Evolutionary conservation across 2,113 vertebrate genomes (phyloP), one percentile per base, ranked within the genome.

Genomic region (Prinia subflava): DNA sequence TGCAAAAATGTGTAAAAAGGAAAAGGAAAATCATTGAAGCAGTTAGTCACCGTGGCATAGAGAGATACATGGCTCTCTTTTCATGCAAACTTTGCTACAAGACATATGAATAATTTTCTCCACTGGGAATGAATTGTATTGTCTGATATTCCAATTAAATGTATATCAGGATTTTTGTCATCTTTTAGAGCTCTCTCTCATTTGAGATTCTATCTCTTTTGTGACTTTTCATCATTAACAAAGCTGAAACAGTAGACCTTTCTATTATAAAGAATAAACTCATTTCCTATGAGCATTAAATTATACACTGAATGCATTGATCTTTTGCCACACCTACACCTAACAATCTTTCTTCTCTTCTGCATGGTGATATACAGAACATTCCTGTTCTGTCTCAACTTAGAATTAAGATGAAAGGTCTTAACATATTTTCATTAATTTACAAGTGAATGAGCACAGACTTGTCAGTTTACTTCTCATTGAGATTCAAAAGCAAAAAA

Each of bases 351-450:
- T 62, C 50, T 42, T 88, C 39, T n/a, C 39, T 70, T 62, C 52
- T 69, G 18, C 15, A 53, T 57, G 47, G 37, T 80, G 46, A 49
- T 79, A 89, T 17, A 16, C 33, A 74, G 76, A 89, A 76, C 42
- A 84, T 77, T 35, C 5, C 22, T 94, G 11, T 55, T 91, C 67
- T 60, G n/a, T 65, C 75, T 76, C 64, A 83, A 79, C 9, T 87
- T 49, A 77, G 23, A 93, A 77, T 31, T 41, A 89, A 56, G 55
- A 89, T 62, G 42, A 93, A 96, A 91, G 49, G 25, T 91, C 33
- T 93, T 81, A 77, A 75, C 22, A 50, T 18, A 41, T 90, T 92
- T 97, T 73, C 67, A 90, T 92, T 82, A 90, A 88, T 74, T 90
- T 69, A 88, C 67, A 88, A 89, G 52, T 87, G 53, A 76, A 39